A percentile compares a stretch with the other conserved stretches of the same genome.
These are phyloP conservation scores for Whitmania pigra DNA, from an alignment of 1,140 invertebrate genomes.

Conservation along the genomic window DNA sequence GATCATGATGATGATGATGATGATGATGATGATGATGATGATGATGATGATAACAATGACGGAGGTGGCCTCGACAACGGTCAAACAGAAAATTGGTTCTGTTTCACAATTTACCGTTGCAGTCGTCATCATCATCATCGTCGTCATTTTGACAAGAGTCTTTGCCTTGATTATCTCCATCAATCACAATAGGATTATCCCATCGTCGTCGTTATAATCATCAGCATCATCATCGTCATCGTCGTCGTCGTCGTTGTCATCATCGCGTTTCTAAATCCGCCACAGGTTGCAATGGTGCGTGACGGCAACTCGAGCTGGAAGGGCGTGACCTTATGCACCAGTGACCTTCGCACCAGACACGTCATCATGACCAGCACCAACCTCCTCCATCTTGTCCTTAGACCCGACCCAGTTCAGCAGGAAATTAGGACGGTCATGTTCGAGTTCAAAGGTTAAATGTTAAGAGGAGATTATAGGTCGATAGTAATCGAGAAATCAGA, in stretches of 20 bases:
- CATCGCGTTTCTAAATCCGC: neutral
- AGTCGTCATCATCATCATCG: no score
- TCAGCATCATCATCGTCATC: neutral
- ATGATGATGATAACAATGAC: neutral
- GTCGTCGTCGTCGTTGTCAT: neutral
- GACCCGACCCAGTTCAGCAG: no score
- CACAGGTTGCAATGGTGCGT: neutral
- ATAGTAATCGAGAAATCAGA: no score
- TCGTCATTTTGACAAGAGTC: no score
- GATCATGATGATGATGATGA: neutral
- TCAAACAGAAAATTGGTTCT: neutral
- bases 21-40: neutral
- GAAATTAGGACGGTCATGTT: neutral
- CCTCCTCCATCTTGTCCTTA: no score
- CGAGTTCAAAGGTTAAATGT: neutral
- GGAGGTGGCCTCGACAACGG: neutral
- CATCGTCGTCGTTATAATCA: neutral
- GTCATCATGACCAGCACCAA: neutral
- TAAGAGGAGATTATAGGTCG: no score
- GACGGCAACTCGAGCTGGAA: neutral
- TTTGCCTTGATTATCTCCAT: neutral
- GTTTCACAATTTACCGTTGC: neutral
- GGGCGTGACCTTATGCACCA: constrained; percentile 1
- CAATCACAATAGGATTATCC: neutral
- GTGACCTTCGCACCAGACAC: constrained; percentile 1